Evolutionary conservation across 2,888 invertebrate species (phyloP).

Genomic region (Orthosia gothica): DNA sequence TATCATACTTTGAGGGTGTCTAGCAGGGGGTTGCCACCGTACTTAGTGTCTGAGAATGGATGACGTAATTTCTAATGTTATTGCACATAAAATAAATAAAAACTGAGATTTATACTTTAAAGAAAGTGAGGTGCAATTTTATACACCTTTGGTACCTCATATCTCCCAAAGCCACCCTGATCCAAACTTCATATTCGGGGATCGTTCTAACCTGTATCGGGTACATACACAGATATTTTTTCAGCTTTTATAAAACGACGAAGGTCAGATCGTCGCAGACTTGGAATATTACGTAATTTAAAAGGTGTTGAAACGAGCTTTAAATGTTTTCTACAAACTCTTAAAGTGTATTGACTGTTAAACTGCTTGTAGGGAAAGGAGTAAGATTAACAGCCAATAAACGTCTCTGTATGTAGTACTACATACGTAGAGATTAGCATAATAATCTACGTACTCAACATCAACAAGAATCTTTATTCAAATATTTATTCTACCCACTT

Average conservation of each 20-base stretch:
- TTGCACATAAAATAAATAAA: no score
- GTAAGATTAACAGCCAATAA: neutral
- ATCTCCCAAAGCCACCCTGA: neutral
- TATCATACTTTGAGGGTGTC: no score
- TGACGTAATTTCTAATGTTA: no score
- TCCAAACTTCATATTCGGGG: neutral
- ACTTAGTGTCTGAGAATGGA: no score
- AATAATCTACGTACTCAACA: neutral
- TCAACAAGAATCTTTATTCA: neutral
- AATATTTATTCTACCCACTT: conserved; percentile 1
- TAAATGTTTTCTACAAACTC: no score
- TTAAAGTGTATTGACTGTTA: no score
- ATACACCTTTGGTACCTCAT: neutral
- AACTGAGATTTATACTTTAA: no score
- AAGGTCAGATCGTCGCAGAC: neutral
- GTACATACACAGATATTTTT: neutral
- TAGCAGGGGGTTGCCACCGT: no score
- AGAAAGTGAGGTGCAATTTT: no score
- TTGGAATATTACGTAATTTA: no score
- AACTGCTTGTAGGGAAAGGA: no score
- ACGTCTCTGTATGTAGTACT: neutral
- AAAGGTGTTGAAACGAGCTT: no score
- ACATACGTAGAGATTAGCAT: neutral
- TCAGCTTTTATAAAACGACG: neutral
- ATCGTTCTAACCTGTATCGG: neutral